Base-by-base conservation (phyloP, 2,797 vertebrate genomes). In the Sebastiscus tertius region DNA sequence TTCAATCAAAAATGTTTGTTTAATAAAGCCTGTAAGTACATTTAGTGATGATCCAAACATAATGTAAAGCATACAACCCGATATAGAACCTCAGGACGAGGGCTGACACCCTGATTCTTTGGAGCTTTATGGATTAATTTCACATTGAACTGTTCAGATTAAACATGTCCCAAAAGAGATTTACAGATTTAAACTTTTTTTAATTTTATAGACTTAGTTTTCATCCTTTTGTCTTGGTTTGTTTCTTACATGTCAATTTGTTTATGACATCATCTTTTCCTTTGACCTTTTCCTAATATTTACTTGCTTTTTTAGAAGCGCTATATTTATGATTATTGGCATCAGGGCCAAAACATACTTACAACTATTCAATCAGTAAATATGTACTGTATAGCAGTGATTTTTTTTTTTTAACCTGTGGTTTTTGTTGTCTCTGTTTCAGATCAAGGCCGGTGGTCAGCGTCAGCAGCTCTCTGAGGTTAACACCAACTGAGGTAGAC, bases 381-480 rank as follows among this genome's bases (percentile, higher is more conserved):
- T 42, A 42, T 42, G 14, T 6, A 39, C 36, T 39, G 36, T 42
- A 42, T 42, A 42, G 6, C 39, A 42, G 39, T 2, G 42, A 46
- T 18, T 18, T 46, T 18, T 33, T 24, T 24, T 24, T 18, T 46
- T 18, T 18, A 3, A 6, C 27, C 34, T 72, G 3, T 36, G 6
- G 9, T 20, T 63, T 70, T 39, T 36, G 24, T 65, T 33, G 11
- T 59, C 20, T 72, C 12, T 75, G 22, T 34, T 89, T 42, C 73
- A 99, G 97, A 90, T 92, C 97, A 36, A 96, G 96, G 69, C 97
- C 97, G 22, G 97, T 99, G 81, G 88, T 98, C 90, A 97, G 83
- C 74, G 93, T 99, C 87, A 89, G 75, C 81, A 97, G 93, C 90
- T 93, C 88, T 6, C 78, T 99, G 63, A 94, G 63, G 54, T 89